A percentile compares a stretch with the other conserved stretches of the same genome.
These are phyloP conservation scores for Notodromas monacha DNA, from an alignment of 2,888 invertebrate species.

Conservation along the genomic window DNA sequence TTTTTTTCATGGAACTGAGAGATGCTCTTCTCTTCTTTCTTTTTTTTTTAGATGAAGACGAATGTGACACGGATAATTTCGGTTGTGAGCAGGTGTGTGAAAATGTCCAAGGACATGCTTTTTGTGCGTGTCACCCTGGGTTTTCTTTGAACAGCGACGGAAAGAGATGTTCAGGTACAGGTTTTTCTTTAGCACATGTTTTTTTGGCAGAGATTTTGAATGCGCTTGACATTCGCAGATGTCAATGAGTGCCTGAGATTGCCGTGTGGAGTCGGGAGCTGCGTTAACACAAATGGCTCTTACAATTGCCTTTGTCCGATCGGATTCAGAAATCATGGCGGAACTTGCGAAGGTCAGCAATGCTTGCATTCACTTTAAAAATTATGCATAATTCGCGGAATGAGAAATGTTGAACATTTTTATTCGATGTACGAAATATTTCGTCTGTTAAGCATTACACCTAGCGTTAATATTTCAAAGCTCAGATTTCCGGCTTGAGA, in stretches of 20 bases:
- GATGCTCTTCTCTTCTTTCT: too few relatives aligned
- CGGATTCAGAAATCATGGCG: constrained; percentile 24
- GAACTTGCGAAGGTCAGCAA: background rate
- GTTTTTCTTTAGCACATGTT: too few relatives aligned
- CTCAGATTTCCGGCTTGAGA: too few relatives aligned
- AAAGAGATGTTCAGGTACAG: constrained; percentile 13
- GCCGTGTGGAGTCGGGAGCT: constrained; percentile 38
- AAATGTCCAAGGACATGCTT: constrained; percentile 14
- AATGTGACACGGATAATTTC: constrained; percentile 14
- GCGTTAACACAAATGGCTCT: constrained; percentile 47
- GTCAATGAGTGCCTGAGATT: constrained; percentile 13
- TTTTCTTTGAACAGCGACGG: constrained; percentile 16
- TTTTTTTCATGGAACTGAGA: too few relatives aligned
- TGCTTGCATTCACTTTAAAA: too few relatives aligned
- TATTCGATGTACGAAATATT: too few relatives aligned
- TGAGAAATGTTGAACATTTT: too few relatives aligned
- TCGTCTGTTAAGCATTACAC: too few relatives aligned
- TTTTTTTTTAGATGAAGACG: constrained; percentile 14
- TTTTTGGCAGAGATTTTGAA: too few relatives aligned
- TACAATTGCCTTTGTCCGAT: constrained; percentile 50
- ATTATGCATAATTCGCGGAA: too few relatives aligned
- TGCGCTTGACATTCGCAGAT: constrained; percentile 7
- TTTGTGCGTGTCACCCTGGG: constrained; percentile 22
- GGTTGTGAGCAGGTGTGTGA: constrained; percentile 18
- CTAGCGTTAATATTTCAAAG: too few relatives aligned